A percentile compares a stretch with the other conserved stretches of the same genome.
Evolutionary conservation across 2,888 invertebrate genomes (phyloP).

Genomic region (Drosophila pegasa): DNA sequence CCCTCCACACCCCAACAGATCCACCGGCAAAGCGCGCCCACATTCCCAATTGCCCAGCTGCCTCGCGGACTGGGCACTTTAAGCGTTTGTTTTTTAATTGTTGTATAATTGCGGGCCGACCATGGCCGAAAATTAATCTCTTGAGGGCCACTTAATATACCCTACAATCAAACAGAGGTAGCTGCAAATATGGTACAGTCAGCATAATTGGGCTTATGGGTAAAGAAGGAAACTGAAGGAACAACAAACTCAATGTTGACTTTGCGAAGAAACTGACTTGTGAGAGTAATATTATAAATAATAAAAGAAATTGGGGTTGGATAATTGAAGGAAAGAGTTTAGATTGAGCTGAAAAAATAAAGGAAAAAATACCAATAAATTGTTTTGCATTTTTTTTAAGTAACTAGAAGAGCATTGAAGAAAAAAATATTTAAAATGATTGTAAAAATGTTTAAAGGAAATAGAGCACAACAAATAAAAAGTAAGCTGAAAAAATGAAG

Average conservation of each 20-base stretch:
- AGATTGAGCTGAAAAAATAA: not conserved
- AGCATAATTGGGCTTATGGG: not conserved
- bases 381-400: too few relatives aligned
- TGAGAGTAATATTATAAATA: too few relatives aligned
- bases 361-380: not conserved
- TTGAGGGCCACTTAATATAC: slow-evolving; percentile 16
- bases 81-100: slow-evolving; percentile 71
- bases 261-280: not conserved
- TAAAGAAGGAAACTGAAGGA: not conserved
- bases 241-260: not conserved
- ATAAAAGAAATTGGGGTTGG: too few relatives aligned
- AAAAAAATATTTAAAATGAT: too few relatives aligned
- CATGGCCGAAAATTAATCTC: slow-evolving; percentile 39
- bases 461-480: too few relatives aligned
- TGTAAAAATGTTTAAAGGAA: too few relatives aligned
- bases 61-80: slow-evolving; percentile 3
- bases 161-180: slow-evolving; percentile 12
- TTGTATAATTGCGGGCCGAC: slow-evolving; percentile 62
- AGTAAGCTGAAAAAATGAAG: too few relatives aligned
- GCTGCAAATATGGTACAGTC: not conserved
- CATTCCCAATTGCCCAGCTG: slow-evolving; percentile 2
- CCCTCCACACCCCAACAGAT: not conserved
- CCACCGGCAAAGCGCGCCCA: not conserved
- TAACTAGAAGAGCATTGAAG: too few relatives aligned
- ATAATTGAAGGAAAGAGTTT: not conserved